Evolutionary conservation across 2,888 invertebrate species (phyloP), one percentile per base, ranked within the genome.

Genomic region (Rotaria sp.): DNA sequence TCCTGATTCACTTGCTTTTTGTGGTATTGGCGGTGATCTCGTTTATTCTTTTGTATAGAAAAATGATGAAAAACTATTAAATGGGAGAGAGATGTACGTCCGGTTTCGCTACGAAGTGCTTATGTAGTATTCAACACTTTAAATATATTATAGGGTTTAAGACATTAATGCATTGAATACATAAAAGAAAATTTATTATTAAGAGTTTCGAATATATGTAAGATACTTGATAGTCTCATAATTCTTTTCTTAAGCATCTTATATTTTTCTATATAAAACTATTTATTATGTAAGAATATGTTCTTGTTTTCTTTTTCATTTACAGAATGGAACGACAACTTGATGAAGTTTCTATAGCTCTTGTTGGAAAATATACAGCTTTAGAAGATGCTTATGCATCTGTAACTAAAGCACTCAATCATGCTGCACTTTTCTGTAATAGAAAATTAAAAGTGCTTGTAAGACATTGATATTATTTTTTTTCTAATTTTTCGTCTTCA

Each of bases 311-410:
- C 0, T 41, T 57, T 38, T 52, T n/a, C 11, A 30, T 48, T 50
- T 50, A 24, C 24, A 86, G 87, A 50, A 55, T 52, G 7, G 85
- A 86, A 67, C 87, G 84, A 84, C 86, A 84, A 84, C 85, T 86
- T 67, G 84, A 84, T 55, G 45, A 30, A 85, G 95, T 97, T 0
- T 94, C 93, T 87, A 97, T 98, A 87, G 95, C 95, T 3, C 92
- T 98, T 7, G 98, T 98, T 3, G 98, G 98, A 13, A 98, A 99
- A 92, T 99, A 99, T 90, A 97, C 97, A 0, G 94, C 95, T 90
- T 92, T 97, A 26, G 95, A 96, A 90, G 99, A 99, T 92, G 94
- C 98, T 0, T 99, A 99, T 90, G 95, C 97, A 0, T 99, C 98
- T 0, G 95, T 99, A 0, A 94, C 94, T 0, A 98, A 99, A 92